Conservation (phyloP, 2,888 invertebrate genomes). For the Pristionchus fissidentatus region DNA sequence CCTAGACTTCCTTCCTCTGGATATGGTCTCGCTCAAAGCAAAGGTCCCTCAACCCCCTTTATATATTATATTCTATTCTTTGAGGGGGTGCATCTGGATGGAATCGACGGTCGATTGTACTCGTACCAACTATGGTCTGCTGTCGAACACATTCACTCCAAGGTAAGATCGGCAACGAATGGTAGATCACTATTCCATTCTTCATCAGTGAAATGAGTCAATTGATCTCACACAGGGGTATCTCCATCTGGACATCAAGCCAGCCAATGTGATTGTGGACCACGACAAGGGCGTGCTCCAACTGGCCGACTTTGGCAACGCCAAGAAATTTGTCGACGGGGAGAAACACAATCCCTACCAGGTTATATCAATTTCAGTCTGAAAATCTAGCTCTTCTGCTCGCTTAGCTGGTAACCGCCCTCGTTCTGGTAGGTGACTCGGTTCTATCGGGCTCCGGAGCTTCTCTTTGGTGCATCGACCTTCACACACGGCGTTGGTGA, state of each 20-base stretch:
- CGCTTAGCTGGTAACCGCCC: too few species aligned
- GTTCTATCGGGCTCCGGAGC: conserved; percentile 70
- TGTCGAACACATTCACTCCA: conserved; percentile 57
- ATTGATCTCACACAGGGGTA: conserved; percentile 23
- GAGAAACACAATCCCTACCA: conserved; percentile 60
- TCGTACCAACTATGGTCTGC: conserved; percentile 66
- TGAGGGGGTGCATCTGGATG: conserved; percentile 31
- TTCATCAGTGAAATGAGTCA: neutral
- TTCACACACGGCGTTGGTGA: conserved; percentile 56
- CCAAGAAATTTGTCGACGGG: conserved; percentile 54
- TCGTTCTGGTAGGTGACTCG: conserved; percentile 68
- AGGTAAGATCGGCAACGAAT: conserved; percentile 46
- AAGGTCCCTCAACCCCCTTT: too few species aligned
- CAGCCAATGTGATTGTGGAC: conserved; percentile 65
- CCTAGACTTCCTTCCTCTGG: conserved; percentile 63
- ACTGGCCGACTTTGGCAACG: conserved; percentile 70
- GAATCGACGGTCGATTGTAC: conserved; percentile 55
- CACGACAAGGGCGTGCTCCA: conserved; percentile 54
- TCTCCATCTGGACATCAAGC: conserved; percentile 70
- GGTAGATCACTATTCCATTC: too few species aligned
- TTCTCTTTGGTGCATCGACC: conserved; percentile 65
- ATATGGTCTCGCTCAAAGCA: conserved; percentile 59
- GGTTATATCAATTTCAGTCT: conserved; percentile 32
- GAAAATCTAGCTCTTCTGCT: too few species aligned
- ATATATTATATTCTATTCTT: conserved; percentile 53